Evolutionary conservation across 2,113 vertebrate species (phyloP), one percentile per base, ranked within the genome.

Genomic region (Zosterops pallidus): DNA sequence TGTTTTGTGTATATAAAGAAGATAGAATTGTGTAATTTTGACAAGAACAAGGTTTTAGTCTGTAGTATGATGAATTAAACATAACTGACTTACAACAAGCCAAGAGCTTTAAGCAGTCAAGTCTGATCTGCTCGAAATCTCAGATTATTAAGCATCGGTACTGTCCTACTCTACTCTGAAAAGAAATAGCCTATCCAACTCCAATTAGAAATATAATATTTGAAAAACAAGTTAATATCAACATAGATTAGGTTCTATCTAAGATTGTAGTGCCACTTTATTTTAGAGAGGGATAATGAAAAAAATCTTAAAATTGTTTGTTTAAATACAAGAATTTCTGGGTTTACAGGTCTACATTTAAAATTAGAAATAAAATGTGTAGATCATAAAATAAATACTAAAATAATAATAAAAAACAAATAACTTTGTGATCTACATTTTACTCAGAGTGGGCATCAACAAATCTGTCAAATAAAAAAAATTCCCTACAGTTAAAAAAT

Each of bases 11-110:
- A 97, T 95, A 96, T 94, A 97, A 97, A 96, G 97, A 97, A 96
- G 97, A 97, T 84, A 94, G 95, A 97, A 96, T 88, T 95, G 88
- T 97, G 92, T 97, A 97, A 97, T 98, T 98, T 98, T 95, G 96
- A 96, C 95, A 96, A 94, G 92, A 95, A 95, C 96, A 96, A 95
- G 95, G 96, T 97, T 97, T 96, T 94, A 95, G 90, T 89, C 94
- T 96, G 89, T 77, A 81, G 55, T 96, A 97, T 97, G 86, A 95
- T 98, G 92, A 96, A 98, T 97, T 97, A 97, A 97, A 97, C 97
- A 96, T 94, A 98, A 97, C 95, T 95, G 97, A 93, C 82, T 94
- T 96, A 90, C 72, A 93, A 94, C 37, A 94, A 96, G 93, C 90
- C 71, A 96, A 94, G 68, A 90, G 92, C 96, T 97, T 86, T 65